Percentiles rank a stretch among this genome's conserved stretches.
These are phyloP conservation scores for Heliothis virescens DNA, from an alignment of 1,140 invertebrate species.

Conservation along the genomic window DNA sequence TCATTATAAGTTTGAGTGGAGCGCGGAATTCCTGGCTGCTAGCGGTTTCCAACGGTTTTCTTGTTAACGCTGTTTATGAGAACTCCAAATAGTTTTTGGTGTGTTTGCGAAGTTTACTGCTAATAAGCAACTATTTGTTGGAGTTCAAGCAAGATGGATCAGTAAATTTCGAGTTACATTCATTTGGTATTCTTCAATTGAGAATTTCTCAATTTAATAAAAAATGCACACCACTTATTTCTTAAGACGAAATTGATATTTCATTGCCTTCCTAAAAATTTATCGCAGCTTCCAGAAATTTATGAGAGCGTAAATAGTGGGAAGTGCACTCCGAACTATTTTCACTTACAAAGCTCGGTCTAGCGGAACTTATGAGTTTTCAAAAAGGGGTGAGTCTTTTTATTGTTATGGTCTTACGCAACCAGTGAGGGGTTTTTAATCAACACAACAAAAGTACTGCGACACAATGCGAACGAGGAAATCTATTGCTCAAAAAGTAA, in stretches of 20 bases:
- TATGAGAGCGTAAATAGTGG: constrained; percentile 35
- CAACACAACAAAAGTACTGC: constrained; percentile 3
- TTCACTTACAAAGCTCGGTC: constrained; percentile 31
- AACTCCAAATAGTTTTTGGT: constrained; percentile 52
- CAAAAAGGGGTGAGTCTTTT: constrained; percentile 39
- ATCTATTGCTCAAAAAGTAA: constrained; percentile 13
- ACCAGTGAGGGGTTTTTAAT: constrained; percentile 31
- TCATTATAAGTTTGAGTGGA: constrained; percentile 83
- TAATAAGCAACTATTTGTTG: not conserved
- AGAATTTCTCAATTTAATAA: no score
- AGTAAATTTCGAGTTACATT: constrained; percentile 7
- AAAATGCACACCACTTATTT: not conserved
- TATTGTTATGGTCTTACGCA: constrained; percentile 26
- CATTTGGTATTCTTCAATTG: not conserved
- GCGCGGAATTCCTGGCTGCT: constrained; percentile 68
- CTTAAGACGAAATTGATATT: constrained; percentile 14
- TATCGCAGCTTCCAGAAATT: constrained; percentile 20
- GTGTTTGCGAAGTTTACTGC: constrained; percentile 10
- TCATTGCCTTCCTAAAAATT: constrained; percentile 13
- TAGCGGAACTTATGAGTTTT: constrained; percentile 15
- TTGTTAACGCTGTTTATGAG: constrained; percentile 67
- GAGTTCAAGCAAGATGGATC: not conserved
- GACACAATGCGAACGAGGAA: not conserved
- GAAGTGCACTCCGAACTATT: constrained; percentile 30
- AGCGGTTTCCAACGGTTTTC: constrained; percentile 69